Evolutionary conservation across 2,888 invertebrate genomes (phyloP), one percentile per base, ranked within the genome.

Genomic region (Synanthedon myopaeformis): DNA sequence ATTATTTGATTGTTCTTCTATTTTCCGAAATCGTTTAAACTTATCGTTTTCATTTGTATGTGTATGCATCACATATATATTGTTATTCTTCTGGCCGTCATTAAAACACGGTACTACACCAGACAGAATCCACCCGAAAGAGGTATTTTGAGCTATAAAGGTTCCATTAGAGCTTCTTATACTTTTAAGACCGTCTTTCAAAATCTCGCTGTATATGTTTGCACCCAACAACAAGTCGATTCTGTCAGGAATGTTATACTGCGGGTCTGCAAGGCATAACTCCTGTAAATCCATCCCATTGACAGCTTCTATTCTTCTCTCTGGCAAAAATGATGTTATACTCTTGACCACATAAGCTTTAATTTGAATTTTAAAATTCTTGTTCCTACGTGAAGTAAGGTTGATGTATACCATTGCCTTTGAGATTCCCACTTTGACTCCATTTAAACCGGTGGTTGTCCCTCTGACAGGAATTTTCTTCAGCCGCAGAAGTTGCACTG

Each of bases 111-210:
- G 48, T 2, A 51, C 19, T 41, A 13, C 5, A 11, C 57, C 60
- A 3, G 60, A 62, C 11, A 61, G 19, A n/a, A 64, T 57, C 62
- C 61, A 64, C 3, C 62, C 62, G 11, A 64, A 52, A 1, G 41
- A 4, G 0, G 63, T 59, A 14, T 52, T 53, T 54, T 64, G 60
- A 2, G 61, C 61, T 3, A 57, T 52, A 3, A 55, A 53, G 14
- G 50, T 51, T 2, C 57, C 58, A 2, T 12, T n/a, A n/a, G 56
- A 52, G 10, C 49, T 48, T 41, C 53, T 61, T 0, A 17, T 17
- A 2, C 17, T 17, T 17, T 51, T 23, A 19, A 56, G 1, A n/a
- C 54, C 51, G 48, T 59, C 19, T n/a, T 8, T 17, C 3, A 58
- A 8, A 2, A 58, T 56, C 5, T 55, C 13, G 8, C 50, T n/a